Evolutionary conservation across 2,113 vertebrate genomes (phyloP), one percentile per base, ranked within the genome.

Genomic region (Salvelinus alpinus): DNA sequence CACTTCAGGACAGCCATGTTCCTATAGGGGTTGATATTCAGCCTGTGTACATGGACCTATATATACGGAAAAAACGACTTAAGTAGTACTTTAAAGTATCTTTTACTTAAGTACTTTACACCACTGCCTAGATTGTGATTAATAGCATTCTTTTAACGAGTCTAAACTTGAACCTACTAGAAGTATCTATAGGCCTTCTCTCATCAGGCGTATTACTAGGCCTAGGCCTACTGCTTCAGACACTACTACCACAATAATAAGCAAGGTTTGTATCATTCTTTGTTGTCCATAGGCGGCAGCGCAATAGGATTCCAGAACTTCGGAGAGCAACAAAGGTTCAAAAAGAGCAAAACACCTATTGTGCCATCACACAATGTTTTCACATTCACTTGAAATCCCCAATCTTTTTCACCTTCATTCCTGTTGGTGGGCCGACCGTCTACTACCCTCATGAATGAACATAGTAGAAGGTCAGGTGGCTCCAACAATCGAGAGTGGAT

Each of bases 261-360:
- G 14, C 6, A 67, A 18, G 14, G 16, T 9, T 67, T 16, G 29
- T 27, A 20, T 38, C 29, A 31, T 29, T 68, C 31, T 68, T 38
- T 68, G 8, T 68, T 34, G 65, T 34, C 64, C 64, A 16, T 68
- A 29, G 64, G 24, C 2, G 22, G 3, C 13, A 9, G 7, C 13
- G 20, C 16, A 34, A 6, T 54, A 31, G 68, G 14, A 54, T 68
- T 79, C 73, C 77, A 75, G 27, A 13, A 78, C 24, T 71, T 48
- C 64, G 44, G 71, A 64, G 48, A 70, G 71, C 27, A 27, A 59
- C 38, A 51, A 31, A 27, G 8, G 7, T 14, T 67, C 9, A 25
- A 31, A 6, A 67, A 16, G 16, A 67, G 4, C 16, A 16, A 34
- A 16, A 29, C 25, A 12, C 14, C 13, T 29, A 44, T 11, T 44